Evolutionary conservation across 2,888 invertebrate species (phyloP).

Genomic region (Drosophila mayaguana): DNA sequence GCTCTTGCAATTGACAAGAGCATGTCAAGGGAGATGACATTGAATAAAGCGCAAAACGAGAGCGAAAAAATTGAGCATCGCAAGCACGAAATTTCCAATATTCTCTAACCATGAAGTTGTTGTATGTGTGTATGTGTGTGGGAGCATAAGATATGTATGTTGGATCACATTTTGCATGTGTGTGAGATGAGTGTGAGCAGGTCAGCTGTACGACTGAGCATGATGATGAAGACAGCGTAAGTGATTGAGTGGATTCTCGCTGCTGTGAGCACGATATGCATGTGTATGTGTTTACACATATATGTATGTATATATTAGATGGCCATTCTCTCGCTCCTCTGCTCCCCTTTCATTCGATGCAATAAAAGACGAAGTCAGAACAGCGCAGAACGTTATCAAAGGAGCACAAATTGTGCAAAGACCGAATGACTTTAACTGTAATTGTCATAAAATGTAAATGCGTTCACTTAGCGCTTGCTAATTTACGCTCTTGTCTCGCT

Average conservation of each 20-base stretch:
- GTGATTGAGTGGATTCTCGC: neutral
- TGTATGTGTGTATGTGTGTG: neutral
- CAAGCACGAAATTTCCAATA: neutral
- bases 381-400: neutral
- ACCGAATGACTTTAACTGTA: neutral
- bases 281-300: neutral
- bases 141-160: neutral
- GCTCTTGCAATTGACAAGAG: neutral
- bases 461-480: neutral
- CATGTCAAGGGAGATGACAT: neutral
- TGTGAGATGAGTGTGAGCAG: neutral
- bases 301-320: neutral
- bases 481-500: neutral
- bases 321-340: neutral
- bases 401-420: neutral
- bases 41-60: neutral
- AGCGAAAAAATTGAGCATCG: slow-evolving; percentile 3
- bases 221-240: no score
- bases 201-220: neutral
- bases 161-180: neutral
- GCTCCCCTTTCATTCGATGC: neutral
- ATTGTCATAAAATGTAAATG: neutral
- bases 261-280: neutral
- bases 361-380: neutral
- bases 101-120: neutral